phyloP scores from a whole-genome alignment of 1,140 invertebrate species.

The Neuroterus valhalla region DNA sequence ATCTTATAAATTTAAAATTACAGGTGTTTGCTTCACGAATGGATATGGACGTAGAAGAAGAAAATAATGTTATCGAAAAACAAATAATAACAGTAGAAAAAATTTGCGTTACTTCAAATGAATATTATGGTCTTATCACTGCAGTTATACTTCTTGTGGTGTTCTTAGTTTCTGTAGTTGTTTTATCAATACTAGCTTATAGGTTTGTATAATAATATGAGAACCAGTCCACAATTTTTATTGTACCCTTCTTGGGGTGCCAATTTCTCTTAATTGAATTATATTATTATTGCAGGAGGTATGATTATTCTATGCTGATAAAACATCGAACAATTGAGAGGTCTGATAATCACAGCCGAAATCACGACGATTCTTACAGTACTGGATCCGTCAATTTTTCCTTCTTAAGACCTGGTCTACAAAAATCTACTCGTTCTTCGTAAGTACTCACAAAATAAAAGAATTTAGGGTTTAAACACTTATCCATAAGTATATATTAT shows the following conservation, averaged over 20 bases:
- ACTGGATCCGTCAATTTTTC: slow-evolving; percentile 69
- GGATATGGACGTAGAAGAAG: slow-evolving; percentile 79
- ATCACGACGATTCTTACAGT: slow-evolving; percentile 62
- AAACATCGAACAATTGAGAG: slow-evolving; percentile 69
- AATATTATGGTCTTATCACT: slow-evolving; percentile 86
- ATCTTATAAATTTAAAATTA: background rate
- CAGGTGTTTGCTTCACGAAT: slow-evolving; percentile 83
- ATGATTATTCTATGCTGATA: slow-evolving; percentile 66
- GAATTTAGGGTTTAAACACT: background rate
- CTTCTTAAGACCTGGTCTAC: slow-evolving; percentile 66
- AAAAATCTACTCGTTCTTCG: slow-evolving; percentile 67
- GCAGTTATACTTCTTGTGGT: slow-evolving; percentile 82
- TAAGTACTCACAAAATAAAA: slow-evolving; percentile 48
- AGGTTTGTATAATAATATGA: slow-evolving; percentile 74
- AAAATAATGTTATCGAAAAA: slow-evolving; percentile 74
- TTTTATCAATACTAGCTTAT: slow-evolving; percentile 81
- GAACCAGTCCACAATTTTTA: background rate
- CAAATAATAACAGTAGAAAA: slow-evolving; percentile 78
- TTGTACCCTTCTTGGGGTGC: slow-evolving; percentile 3
- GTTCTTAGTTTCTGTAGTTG: slow-evolving; percentile 80
- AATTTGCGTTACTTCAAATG: slow-evolving; percentile 83
- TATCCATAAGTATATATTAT: background rate
- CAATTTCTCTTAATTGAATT: no score
- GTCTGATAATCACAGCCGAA: slow-evolving; percentile 55
- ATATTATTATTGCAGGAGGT: slow-evolving; percentile 61